Base-by-base conservation (phyloP, 2,888 invertebrate genomes). In the Apodemia duryi region DNA sequence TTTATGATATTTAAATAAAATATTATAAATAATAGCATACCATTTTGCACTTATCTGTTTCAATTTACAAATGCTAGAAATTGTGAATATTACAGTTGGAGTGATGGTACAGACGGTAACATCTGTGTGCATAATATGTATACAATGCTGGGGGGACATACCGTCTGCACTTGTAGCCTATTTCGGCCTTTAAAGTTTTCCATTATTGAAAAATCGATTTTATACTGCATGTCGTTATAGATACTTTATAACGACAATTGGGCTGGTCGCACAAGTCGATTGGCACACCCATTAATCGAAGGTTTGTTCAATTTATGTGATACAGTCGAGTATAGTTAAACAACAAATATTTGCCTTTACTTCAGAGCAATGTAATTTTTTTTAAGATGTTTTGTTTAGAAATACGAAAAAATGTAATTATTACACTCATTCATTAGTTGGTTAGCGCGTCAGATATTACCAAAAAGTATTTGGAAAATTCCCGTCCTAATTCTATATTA, bases 41-140 rank as follows among this genome's bases (percentile, higher is more conserved):
- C 52, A 29, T 29, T 29, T 52, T 29, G 52, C 52, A 28, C 21
- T 9, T 41, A 6, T 52, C 52, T 28, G 28, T 21, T 28, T 54
- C 28, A 9, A n/a, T 54, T 28, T 51, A n/a, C 3, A 10, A 38
- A 54, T 54, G 62, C 21, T 63, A 38, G 49, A 54, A 64, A 61
- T 49, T n/a, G 61, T 78, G 79, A 79, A 80, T 82, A 80, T 81
- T 81, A 79, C 82, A 81, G 76, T 54, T 54, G 10, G 10, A 54
- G 21, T 10, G 29, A 43, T 43, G 10, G 21, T 54, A 54, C 54
- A 54, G 54, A 29, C 54, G 54, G 28, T 54, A 29, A 54, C 54
- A 54, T 54, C 6, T 54, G 54, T 54, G n/a, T 6, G 6, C 38
- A 38, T 21, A 21, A 21, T n/a, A 54, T 10, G 43, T 43, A 29